Percentiles rank a stretch among this genome's conserved stretches.
Evolutionary conservation across 2,888 invertebrate species (phyloP).

Genomic region (Protonemura montana): DNA sequence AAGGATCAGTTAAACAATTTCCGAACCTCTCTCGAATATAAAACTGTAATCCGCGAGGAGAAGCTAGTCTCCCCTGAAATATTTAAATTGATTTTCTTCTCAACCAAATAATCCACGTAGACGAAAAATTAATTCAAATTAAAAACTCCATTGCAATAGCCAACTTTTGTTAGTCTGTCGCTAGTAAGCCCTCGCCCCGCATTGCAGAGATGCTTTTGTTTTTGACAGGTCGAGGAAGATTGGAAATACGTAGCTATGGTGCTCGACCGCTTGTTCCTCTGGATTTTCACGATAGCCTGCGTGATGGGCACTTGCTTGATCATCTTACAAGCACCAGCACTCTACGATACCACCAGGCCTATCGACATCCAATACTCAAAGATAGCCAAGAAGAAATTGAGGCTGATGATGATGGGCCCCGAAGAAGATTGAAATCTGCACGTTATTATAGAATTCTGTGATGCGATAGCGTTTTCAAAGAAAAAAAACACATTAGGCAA

Average conservation of each 20-base stretch:
- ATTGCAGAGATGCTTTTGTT: constrained; percentile 43
- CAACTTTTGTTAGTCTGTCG: no score
- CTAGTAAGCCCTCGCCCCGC: no score
- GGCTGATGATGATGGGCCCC: constrained; percentile 86
- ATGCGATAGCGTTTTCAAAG: constrained; percentile 24
- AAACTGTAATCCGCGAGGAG: no score
- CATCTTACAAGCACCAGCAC: constrained; percentile 88
- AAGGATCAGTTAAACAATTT: no score
- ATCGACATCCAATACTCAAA: constrained; percentile 91
- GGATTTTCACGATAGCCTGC: constrained; percentile 94
- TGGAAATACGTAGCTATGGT: constrained; percentile 99
- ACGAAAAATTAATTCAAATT: no score
- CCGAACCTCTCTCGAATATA: no score
- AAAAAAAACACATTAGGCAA: constrained; percentile 18
- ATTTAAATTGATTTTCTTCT: no score
- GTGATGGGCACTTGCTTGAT: constrained; percentile 88
- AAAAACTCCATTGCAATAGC: no score
- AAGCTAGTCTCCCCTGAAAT: no score
- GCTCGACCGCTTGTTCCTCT: constrained; percentile 93
- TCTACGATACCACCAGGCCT: constrained; percentile 89
- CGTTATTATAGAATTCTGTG: constrained; percentile 32
- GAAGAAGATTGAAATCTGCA: constrained; percentile 62
- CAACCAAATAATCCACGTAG: no score
- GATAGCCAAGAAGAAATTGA: constrained; percentile 89
- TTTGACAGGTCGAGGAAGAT: constrained; percentile 87